Base-by-base conservation (phyloP, 2,113 vertebrate species). In the Machaerirhynchus nigripectus region DNA sequence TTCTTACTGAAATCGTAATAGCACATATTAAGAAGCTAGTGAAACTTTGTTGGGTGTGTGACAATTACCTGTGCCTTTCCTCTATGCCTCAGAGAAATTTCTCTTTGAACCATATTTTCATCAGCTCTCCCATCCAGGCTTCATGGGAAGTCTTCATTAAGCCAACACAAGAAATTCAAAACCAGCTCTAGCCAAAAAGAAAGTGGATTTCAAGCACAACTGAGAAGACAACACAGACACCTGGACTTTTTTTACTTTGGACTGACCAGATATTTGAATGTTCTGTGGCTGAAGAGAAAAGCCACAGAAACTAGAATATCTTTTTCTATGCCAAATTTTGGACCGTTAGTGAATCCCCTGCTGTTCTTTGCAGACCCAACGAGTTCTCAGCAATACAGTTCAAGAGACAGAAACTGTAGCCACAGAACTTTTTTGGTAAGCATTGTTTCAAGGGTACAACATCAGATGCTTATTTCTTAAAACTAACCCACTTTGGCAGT, bases 391-490 rank as follows among this genome's bases (percentile, higher is more conserved):
- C 65, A 71, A 39, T 9, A 42, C 9, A 55, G 10, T 8, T 22
- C n/a, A 44, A 69, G 37, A 2, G 6, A 47, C 37, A 86, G 39
- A 73, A 86, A 37, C 71, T 40, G 15, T 2, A 74, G 64, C 10
- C 33, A 24, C 76, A 55, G 21, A 24, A 14, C 42, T 16, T 64
- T 31, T 64, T n/a, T 52, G 33, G 7, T 50, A 53, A 67, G 60
- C 3, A 0, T 21, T 35, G 7, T 56, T 88, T 73, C 37, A 73
- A 64, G 40, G 3, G 1, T 23, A 23, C 13, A 18, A 8, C 0
- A 0, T 64, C 31, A 74, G n/a, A 47, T 16, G 20, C 16, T 80
- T 2, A 28, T 50, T 79, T 69, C 26, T 53, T 61, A 33, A 60
- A 67, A 35, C 27, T 70, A 53, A 67, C 7, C 18, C 53, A 9